Evolutionary conservation across 2,888 invertebrate genomes (phyloP), one percentile per base, ranked within the genome.

Genomic region (Pemphredon lugubris): DNA sequence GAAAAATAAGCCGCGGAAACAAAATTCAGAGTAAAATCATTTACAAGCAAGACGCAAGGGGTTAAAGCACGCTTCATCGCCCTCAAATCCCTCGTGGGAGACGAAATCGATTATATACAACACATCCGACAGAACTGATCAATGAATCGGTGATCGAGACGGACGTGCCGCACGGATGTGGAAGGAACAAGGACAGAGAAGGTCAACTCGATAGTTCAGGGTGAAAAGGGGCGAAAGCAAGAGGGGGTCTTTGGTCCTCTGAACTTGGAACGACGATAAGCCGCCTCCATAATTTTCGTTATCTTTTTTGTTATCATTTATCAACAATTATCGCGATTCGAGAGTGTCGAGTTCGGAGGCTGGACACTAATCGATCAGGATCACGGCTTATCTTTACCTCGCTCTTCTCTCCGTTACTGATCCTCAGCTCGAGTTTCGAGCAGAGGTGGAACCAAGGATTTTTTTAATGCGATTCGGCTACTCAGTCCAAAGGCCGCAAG

Each of bases 221-320:
- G 44, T 9, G 18, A 14, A 14, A 7, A 14, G 30, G 32, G 11
- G 45, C 9, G 30, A 53, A 55, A 21, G 50, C 20, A 26, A 51
- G 39, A 66, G 66, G 53, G 13, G 5, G 16, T 20, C 26, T 37
- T 50, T 5, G 54, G 60, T 73, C 79, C 77, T 72, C 74, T 73
- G 77, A 81, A 79, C 69, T 75, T 81, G 81, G 74, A 68, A 77
- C 69, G 47, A 57, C 48, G 32, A 58, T 50, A 44, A 59, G 42
- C 55, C 53, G 48, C 48, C 61, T 59, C 39, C 30, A 26, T 26
- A 26, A 26, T 26, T 26, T 26, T 26, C 26, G 26, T 26, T 26
- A 5, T 5, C 7, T 26, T 7, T 7, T 26, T 5, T 26, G 7
- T 26, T 26, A 26, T n/a, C n/a, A n/a, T n/a, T n/a, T 9, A 39